Percentiles rank a stretch among this genome's conserved stretches.
Conservation (phyloP, 2,888 invertebrate species). For the Epirrhoe alternata region DNA sequence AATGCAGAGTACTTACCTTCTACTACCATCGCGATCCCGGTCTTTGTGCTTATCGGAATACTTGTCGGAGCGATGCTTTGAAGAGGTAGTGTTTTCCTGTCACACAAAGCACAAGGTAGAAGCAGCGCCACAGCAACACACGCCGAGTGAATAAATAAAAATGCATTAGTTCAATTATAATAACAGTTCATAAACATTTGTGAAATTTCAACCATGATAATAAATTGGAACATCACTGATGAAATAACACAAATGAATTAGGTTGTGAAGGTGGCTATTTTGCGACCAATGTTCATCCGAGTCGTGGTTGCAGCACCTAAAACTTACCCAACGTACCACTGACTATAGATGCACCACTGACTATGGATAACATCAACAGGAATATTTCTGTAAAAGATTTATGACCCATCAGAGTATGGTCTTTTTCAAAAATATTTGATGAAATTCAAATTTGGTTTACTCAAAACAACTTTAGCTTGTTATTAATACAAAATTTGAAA, state of each 20-base stretch:
- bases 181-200: constrained; percentile 65
- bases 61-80: constrained; percentile 84
- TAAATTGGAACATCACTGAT: constrained; percentile 51
- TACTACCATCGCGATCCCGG: constrained; percentile 67
- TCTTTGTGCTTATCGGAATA: constrained; percentile 84
- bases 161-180: constrained; percentile 79
- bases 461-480: constrained; percentile 45
- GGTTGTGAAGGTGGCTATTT: constrained; percentile 68
- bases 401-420: constrained; percentile 88
- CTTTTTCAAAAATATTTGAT: constrained; percentile 66
- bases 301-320: constrained; percentile 78
- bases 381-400: constrained; percentile 92
- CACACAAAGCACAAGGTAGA: constrained; percentile 86
- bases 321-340: constrained; percentile 88
- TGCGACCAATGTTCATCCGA: constrained; percentile 64
- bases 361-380: constrained; percentile 87
- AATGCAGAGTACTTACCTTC: constrained; percentile 67
- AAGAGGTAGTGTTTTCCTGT: constrained; percentile 85
- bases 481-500: constrained; percentile 45
- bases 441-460: constrained; percentile 43
- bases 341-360: constrained; percentile 87
- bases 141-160: constrained; percentile 84
- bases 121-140: constrained; percentile 86
- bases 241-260: constrained; percentile 69
- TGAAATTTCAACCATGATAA: constrained; percentile 66